Base-by-base conservation (phyloP, 1,140 invertebrate species). In the Leptoteleia sp. region DNA sequence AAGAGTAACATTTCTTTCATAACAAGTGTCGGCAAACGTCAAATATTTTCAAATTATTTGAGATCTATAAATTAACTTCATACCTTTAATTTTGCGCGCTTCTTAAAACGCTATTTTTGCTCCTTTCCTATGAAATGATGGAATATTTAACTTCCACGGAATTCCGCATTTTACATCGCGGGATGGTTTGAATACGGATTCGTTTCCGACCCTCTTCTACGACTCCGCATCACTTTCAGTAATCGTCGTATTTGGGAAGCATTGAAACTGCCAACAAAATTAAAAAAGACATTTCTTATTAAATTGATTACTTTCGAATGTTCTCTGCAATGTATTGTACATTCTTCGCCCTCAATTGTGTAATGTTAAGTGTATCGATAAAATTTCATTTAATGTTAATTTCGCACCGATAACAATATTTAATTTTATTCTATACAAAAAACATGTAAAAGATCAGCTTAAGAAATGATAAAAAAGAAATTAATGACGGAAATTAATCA, bases 91-190 rank as follows among this genome's bases (percentile, higher is more conserved):
- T 70, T 59, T 35, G 15, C 1, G 5, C 43, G 8, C 50, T 19
- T n/a, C 52, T 70, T 70, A 29, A 47, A 47, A 38, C 4, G 29
- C 13, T 13, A 50, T 47, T 70, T 57, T 42, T 5, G 1, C 43
- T 8, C 31, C 57, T 59, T 68, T 55, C 33, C 65, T 57, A 9
- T 40, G 35, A 45, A 57, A 70, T 70, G 65, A 70, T 70, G 64
- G 64, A 68, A 68, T 68, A 68, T 68, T 68, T 68, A 68, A 68
- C 50, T 68, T 68, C 64, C 38, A 70, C 65, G 65, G 65, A 70
- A 70, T 70, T 70, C 65, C 65, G 65, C 65, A 70, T 70, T 70
- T 70, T 59, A 70, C 65, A n/a, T 70, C 59, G 65, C 65, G 65
- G 52, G 27, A 61, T 71, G 37, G 67, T 71, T 71, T 71, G 67